phyloP scores from a whole-genome alignment of 2,113 vertebrate species.

The Heloderma charlesbogerti region DNA sequence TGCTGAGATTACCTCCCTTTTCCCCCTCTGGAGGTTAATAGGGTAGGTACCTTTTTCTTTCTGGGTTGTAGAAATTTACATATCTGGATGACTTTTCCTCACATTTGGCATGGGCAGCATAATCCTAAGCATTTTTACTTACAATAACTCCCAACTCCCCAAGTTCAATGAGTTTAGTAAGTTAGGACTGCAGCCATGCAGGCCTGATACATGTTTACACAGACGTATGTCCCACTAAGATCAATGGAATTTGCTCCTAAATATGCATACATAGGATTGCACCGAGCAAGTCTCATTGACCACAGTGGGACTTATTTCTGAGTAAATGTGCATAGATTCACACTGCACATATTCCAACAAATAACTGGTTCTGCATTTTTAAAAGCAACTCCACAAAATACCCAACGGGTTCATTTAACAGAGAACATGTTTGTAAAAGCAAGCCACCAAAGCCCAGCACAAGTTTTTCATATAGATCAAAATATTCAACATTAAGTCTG shows the following conservation, averaged over 20 bases:
- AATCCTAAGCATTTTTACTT: not conserved
- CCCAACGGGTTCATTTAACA: no score
- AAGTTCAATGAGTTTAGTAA: not conserved
- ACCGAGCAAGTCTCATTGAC: not conserved
- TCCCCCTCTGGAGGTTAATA: not conserved
- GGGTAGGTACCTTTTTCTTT: not conserved
- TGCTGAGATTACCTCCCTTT: not conserved
- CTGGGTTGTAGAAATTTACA: not conserved
- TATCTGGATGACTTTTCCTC: not conserved
- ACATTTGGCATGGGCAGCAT: not conserved
- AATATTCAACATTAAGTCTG: not conserved
- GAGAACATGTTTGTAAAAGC: not conserved
- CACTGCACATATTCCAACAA: not conserved
- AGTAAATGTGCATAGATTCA: not conserved
- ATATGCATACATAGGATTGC: not conserved
- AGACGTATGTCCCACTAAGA: not conserved
- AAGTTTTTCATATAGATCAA: not conserved
- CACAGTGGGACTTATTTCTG: not conserved
- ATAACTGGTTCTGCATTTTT: not conserved
- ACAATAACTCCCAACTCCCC: not conserved
- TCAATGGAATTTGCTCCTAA: not conserved
- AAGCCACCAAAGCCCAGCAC: not conserved
- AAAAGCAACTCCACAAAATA: not conserved
- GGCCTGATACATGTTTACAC: not conserved
- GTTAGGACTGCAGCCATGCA: not conserved